Evolutionary conservation across 2,888 invertebrate species (phyloP).

Genomic region (Polydrusus tereticollis): DNA sequence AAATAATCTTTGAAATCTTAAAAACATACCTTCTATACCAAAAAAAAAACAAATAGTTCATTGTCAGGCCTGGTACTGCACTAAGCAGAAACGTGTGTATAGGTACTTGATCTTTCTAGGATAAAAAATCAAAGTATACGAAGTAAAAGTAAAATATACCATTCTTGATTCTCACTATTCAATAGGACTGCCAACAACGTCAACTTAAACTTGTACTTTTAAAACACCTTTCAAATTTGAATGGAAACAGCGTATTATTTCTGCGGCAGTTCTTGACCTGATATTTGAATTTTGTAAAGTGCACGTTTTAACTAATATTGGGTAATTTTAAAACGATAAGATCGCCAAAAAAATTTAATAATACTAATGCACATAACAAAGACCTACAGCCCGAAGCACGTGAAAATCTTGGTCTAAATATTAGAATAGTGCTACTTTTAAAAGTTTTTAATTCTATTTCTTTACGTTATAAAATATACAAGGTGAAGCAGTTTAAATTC

Average conservation of each 20-base stretch:
- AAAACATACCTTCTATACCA: too few relatives aligned
- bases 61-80: too few relatives aligned
- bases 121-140: background rate
- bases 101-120: background rate
- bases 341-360: slow-evolving; percentile 17
- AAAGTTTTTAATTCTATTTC: too few relatives aligned
- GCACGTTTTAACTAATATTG: slow-evolving; percentile 14
- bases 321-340: slow-evolving; percentile 13
- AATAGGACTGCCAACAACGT: background rate
- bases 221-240: slow-evolving; percentile 34
- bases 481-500: too few relatives aligned
- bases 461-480: too few relatives aligned
- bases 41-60: too few relatives aligned
- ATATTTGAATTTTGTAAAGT: slow-evolving; percentile 8
- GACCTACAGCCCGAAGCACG: background rate
- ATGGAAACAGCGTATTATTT: slow-evolving; percentile 18
- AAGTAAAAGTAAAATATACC: background rate
- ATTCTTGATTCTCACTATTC: background rate
- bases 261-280: slow-evolving; percentile 24
- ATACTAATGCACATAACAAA: background rate
- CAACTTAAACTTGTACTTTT: slow-evolving; percentile 6
- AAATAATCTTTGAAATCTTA: too few relatives aligned
- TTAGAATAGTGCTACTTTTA: too few relatives aligned
- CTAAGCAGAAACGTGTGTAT: too few relatives aligned
- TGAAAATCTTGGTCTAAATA: background rate